Evolutionary conservation across 2,797 vertebrate genomes (phyloP).

Genomic region (Salmo trutta): DNA sequence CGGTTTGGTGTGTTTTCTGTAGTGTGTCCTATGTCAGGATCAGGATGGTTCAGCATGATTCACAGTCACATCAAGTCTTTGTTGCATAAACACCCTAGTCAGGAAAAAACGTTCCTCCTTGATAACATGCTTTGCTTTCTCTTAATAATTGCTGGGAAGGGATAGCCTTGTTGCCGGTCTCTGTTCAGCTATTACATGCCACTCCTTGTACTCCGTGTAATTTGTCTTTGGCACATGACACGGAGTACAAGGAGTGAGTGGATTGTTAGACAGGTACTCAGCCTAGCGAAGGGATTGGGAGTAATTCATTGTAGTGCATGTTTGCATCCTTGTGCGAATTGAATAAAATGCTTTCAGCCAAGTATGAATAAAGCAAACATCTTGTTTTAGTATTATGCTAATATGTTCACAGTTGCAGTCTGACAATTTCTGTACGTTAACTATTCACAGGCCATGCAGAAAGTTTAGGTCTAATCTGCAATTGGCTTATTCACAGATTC

Average conservation of each 20-base stretch:
- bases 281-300: too few species aligned
- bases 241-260: too few species aligned
- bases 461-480: too few species aligned
- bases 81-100: not conserved
- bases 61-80: not conserved
- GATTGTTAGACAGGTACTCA: too few species aligned
- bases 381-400: not conserved
- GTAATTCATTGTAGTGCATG: too few species aligned
- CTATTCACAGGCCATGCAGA: not conserved
- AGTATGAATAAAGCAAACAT: not conserved
- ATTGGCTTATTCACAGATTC: too few species aligned
- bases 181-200: too few species aligned
- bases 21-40: not conserved
- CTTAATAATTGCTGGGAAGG: not conserved
- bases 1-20: not conserved
- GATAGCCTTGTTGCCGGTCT: too few species aligned
- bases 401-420: not conserved
- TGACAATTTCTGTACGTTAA: not conserved
- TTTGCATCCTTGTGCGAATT: not conserved
- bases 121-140: not conserved
- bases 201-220: too few species aligned
- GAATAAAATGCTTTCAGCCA: not conserved
- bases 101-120: not conserved
- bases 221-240: too few species aligned
- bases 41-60: not conserved